Conservation (phyloP, 1,140 invertebrate genomes). For the Formica selysi region DNA sequence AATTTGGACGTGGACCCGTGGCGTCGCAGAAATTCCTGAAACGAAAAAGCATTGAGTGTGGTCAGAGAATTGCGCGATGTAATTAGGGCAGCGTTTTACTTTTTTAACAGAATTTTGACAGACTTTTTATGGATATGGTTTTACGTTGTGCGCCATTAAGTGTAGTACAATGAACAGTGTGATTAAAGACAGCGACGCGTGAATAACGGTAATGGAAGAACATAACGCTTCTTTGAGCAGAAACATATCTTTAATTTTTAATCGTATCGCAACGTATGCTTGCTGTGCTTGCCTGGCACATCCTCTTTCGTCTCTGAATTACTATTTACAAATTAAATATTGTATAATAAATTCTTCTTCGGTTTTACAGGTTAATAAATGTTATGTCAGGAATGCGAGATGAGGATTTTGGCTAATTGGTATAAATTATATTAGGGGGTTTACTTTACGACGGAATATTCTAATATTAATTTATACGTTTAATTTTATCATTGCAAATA, state of each 20-base stretch:
- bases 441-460: not conserved
- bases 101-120: not conserved
- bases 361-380: constrained; percentile 5
- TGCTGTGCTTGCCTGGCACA: not conserved
- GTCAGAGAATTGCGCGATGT: not conserved
- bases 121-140: constrained; percentile 1
- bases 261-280: not conserved
- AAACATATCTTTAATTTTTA: not conserved
- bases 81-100: not conserved
- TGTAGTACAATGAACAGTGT: constrained; percentile 6
- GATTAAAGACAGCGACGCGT: constrained; percentile 2
- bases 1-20: constrained; percentile 92
- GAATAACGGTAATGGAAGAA: not conserved
- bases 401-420: not conserved
- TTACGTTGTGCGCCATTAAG: constrained; percentile 34
- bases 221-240: not conserved
- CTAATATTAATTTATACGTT: constrained; percentile 29
- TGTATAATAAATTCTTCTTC: too few relatives aligned
- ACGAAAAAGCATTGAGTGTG: constrained; percentile 7
- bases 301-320: not conserved
- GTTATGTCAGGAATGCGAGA: constrained; percentile 6
- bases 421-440: not conserved
- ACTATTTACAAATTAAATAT: not conserved
- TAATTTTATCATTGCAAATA: constrained; percentile 14
- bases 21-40: constrained; percentile 89